Evolutionary conservation across 2,113 vertebrate species (phyloP).

Genomic region (Trichomycterus rosablanca): DNA sequence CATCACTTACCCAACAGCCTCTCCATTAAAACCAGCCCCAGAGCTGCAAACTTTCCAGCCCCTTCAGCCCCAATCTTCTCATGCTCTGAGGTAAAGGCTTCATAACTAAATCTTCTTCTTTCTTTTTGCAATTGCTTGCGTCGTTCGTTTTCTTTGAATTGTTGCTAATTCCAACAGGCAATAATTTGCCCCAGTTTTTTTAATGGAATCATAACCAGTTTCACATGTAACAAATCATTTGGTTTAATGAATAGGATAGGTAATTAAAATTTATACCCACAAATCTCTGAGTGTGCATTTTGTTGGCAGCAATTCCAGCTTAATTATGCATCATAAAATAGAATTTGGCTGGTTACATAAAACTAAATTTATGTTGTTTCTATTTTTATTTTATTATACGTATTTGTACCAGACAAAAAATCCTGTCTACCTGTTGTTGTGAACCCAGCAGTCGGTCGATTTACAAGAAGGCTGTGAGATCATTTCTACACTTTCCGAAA

Average conservation of each 20-base stretch:
- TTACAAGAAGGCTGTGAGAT: slow-evolving; percentile 58
- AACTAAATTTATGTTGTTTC: slow-evolving; percentile 44
- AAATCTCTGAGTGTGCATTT: not conserved
- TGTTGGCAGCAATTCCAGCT: slow-evolving; percentile 1
- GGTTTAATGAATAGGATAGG: not conserved
- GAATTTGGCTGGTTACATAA: slow-evolving; percentile 2
- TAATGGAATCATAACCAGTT: slow-evolving; percentile 1
- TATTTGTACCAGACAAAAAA: no score
- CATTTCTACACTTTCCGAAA: slow-evolving; percentile 53
- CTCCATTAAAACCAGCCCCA: slow-evolving; percentile 25
- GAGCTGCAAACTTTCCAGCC: slow-evolving; percentile 14
- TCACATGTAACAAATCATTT: not conserved
- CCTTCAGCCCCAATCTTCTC: no score
- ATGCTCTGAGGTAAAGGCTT: no score
- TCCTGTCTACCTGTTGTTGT: slow-evolving; percentile 37
- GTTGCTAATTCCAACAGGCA: not conserved
- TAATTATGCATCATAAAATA: slow-evolving; percentile 18
- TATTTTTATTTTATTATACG: slow-evolving; percentile 52
- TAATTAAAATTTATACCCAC: slow-evolving; percentile 1
- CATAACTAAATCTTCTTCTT: no score
- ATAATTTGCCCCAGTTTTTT: not conserved
- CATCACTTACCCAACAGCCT: slow-evolving; percentile 12
- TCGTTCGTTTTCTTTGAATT: not conserved
- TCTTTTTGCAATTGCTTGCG: slow-evolving; percentile 3
- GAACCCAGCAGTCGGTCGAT: slow-evolving; percentile 50